phyloP scores from a whole-genome alignment of 2,888 invertebrate species.

The Auanema sp. region DNA sequence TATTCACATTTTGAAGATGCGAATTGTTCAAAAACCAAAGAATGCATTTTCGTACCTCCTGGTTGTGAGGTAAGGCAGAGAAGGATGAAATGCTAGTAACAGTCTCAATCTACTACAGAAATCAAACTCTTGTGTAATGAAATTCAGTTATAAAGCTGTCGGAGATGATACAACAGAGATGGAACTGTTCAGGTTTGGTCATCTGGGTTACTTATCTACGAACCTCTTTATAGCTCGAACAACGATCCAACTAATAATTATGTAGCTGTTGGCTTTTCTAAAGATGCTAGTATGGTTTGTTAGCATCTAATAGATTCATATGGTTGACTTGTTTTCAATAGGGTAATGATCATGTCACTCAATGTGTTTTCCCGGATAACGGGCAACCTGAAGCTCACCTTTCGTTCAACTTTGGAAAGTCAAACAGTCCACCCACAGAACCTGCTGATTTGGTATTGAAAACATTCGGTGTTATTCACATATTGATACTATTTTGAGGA shows the following conservation, averaged over 20 bases:
- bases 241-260: slow-evolving; percentile 21
- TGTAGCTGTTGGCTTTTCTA: slow-evolving; percentile 23
- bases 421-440: slow-evolving; percentile 17
- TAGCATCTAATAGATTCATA: neutral
- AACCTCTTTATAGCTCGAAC: slow-evolving; percentile 10
- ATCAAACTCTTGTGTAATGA: neutral
- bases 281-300: slow-evolving; percentile 22
- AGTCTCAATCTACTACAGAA: neutral
- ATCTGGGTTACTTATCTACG: neutral
- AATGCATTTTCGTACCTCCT: slow-evolving; percentile 22
- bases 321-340: neutral
- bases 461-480: slow-evolving; percentile 6
- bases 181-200: slow-evolving; percentile 18
- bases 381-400: slow-evolving; percentile 20
- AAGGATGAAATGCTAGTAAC: neutral
- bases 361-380: slow-evolving; percentile 16
- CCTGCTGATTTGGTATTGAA: slow-evolving; percentile 14
- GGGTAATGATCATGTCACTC: slow-evolving; percentile 24
- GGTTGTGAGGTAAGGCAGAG: slow-evolving; percentile 21
- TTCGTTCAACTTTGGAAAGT: slow-evolving; percentile 24
- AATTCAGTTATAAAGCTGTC: slow-evolving; percentile 5
- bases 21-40: slow-evolving; percentile 15
- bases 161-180: slow-evolving; percentile 18
- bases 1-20: slow-evolving; percentile 17
- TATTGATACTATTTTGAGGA: neutral